Base-by-base conservation (phyloP, 2,888 invertebrate genomes). In the Oscheius myriophilus region DNA sequence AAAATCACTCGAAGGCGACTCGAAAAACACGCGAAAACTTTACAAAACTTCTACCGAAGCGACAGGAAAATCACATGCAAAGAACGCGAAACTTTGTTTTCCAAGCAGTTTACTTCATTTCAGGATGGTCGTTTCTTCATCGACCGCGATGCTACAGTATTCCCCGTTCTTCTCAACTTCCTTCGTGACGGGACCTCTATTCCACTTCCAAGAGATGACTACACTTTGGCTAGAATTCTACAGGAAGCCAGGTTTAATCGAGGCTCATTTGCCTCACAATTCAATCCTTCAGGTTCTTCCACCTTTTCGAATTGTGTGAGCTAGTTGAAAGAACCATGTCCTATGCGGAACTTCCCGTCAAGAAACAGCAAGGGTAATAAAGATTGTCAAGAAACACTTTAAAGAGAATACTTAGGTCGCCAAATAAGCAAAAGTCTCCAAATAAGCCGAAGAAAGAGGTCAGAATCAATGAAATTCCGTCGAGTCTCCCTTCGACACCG, bases 101-200 rank as follows among this genome's bases (percentile, higher is more conserved):
- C n/a, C n/a, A n/a, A n/a, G n/a, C n/a, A n/a, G n/a, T n/a, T n/a
- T n/a, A n/a, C 23, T 39, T 16, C 12, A 16, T 71, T 75, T 12
- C 73, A 80, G 78, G 72, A 77, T 42, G 78, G 78, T 6, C 68
- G 67, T 55, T 54, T 79, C 1, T 80, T 80, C 71, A 75, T 80
- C 21, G 80, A 80, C 57, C 65, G 80, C 2, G 80, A 80, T 61
- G 70, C 76, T 0, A 53, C 74, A 0, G 62, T 79, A 1, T 80
- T 80, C 57, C 76, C 77, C 12, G 68, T 78, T 1, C 71, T 80
- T 65, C 67, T 80, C 26, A 75, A 77, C 41, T 80, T 72, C 52
- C 63, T 79, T 4, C 69, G 80, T 26, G 80, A 80, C 64, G 78
- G 78, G 11, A 67, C 67, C 21, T 67, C 66, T 11, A 74, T 73